Percentiles rank a stretch among this genome's conserved stretches.
Evolutionary conservation across 2,797 vertebrate genomes (phyloP).

Genomic region (Nyctibius grandis): DNA sequence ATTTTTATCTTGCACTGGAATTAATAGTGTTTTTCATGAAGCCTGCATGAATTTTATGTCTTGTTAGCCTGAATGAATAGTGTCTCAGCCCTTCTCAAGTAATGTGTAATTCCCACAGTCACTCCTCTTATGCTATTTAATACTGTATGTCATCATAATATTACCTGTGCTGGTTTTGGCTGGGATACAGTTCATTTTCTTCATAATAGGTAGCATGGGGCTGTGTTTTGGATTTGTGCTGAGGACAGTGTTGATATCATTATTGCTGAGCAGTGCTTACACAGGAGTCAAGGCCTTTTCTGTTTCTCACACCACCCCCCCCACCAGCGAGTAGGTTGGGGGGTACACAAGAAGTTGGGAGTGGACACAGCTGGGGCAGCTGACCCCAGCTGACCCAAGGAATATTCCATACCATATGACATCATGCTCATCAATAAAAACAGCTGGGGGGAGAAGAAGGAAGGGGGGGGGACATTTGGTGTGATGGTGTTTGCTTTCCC

Average conservation of each 20-base stretch:
- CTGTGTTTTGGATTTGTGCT: neutral
- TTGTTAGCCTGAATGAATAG: neutral
- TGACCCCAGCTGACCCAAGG: neutral
- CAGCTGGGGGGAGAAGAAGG: neutral
- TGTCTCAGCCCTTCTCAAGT: neutral
- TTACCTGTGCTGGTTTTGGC: neutral
- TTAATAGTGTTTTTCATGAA: neutral
- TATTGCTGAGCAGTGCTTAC: neutral
- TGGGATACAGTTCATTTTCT: neutral
- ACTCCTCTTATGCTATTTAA: neutral
- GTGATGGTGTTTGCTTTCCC: rapidly evolving
- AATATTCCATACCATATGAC: no score
- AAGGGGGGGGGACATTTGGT: rapidly evolving
- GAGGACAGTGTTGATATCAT: neutral
- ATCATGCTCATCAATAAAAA: neutral
- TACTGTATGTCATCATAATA: neutral
- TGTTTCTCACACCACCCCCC: neutral
- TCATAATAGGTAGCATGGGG: neutral
- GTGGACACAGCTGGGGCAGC: neutral
- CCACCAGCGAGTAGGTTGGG: neutral
- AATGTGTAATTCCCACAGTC: neutral
- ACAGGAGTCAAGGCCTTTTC: neutral
- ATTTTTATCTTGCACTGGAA: neutral
- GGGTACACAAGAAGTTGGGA: neutral
- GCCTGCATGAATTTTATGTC: neutral